Conservation (phyloP, 2,888 invertebrate species). For the Drosophila incognita region DNA sequence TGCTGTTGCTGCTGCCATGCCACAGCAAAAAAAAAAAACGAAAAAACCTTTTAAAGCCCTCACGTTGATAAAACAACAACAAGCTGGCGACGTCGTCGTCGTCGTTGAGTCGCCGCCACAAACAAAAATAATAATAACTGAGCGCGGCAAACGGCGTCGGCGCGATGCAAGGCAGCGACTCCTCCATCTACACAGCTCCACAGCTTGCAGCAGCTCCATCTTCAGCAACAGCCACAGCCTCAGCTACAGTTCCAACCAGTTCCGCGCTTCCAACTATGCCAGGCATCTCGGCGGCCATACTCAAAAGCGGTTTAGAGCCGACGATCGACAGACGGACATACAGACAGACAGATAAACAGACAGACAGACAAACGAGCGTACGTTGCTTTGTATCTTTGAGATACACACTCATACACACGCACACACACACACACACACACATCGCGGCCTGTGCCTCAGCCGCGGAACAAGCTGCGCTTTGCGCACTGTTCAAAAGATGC, state of each 20-base stretch:
- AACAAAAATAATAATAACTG: conserved; percentile 75
- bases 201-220: conserved; percentile 41
- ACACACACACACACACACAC: background rate
- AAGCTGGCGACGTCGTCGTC: conserved; percentile 20
- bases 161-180: conserved; percentile 63
- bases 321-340: conserved; percentile 48
- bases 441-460: conserved; percentile 30
- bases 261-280: conserved; percentile 77
- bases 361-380: conserved; percentile 47
- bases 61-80: conserved; percentile 65
- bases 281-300: conserved; percentile 73
- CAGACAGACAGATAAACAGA: conserved; percentile 22
- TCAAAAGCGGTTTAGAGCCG: conserved; percentile 76
- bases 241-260: conserved; percentile 60
- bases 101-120: conserved; percentile 68
- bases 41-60: conserved; percentile 78
- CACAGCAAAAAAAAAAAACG: conserved; percentile 44
- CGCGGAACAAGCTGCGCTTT: conserved; percentile 70
- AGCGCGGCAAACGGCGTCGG: conserved; percentile 57
- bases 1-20: conserved; percentile 70
- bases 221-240: conserved; percentile 41
- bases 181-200: conserved; percentile 44
- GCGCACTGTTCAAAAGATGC: conserved; percentile 75
- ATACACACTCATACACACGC: conserved; percentile 47
- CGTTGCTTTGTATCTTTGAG: conserved; percentile 57